Conservation (phyloP, 2,113 vertebrate genomes). For the Toxotes chatareus region DNA sequence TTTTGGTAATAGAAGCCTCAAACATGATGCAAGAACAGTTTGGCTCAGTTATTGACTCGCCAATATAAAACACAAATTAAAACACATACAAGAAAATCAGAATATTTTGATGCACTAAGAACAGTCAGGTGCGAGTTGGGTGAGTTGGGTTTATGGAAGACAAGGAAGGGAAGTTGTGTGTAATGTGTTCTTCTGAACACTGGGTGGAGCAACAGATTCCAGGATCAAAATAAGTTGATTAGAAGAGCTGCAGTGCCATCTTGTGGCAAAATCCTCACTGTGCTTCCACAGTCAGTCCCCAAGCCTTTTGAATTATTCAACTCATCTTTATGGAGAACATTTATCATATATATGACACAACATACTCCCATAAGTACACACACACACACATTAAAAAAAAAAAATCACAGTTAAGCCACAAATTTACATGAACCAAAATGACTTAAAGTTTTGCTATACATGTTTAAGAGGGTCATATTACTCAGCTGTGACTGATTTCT, state of each 20-base stretch:
- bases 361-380: not conserved
- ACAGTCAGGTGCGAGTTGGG: too few species aligned
- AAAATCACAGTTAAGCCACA: constrained; percentile 5
- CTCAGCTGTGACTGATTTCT: constrained; percentile 43
- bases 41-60: not conserved
- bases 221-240: not conserved
- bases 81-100: not conserved
- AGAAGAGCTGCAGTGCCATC: constrained; percentile 62
- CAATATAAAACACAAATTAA: not conserved
- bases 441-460: constrained; percentile 3
- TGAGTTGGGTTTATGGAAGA: not conserved
- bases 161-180: not conserved
- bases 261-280: constrained; percentile 29
- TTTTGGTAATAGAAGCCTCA: not conserved
- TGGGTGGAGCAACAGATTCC: constrained; percentile 56
- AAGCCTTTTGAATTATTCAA: not conserved
- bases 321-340: constrained; percentile 10
- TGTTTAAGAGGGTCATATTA: constrained; percentile 7
- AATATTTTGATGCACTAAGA: rapidly evolving
- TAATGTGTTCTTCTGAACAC: constrained; percentile 42
- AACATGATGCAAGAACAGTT: not conserved
- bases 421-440: not conserved
- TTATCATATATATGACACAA: not conserved
- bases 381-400: too few species aligned
- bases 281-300: not conserved